A percentile compares a stretch with the other conserved stretches of the same genome.
phyloP scores from a whole-genome alignment of 2,888 invertebrate species.

The Oxytorus armatus region DNA sequence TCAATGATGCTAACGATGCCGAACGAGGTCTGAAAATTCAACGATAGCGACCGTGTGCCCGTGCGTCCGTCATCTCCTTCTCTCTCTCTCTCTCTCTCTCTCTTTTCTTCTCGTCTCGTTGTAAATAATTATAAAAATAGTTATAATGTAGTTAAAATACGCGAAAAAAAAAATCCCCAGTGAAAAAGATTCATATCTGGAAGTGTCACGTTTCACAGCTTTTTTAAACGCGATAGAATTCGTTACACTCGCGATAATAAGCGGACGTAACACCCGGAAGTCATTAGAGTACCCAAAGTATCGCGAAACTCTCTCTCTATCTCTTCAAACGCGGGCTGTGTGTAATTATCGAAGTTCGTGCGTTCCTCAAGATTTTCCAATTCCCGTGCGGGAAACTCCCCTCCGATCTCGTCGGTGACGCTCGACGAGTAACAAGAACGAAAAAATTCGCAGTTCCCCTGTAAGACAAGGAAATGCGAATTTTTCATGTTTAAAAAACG shows the following conservation, averaged over 20 bases:
- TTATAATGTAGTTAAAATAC: conserved; percentile 12
- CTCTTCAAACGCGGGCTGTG: conserved; percentile 26
- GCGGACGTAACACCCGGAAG: conserved; percentile 6
- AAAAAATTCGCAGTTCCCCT: too few species aligned
- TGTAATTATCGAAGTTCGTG: conserved; percentile 50
- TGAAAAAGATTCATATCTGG: background rate
- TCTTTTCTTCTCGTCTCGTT: conserved; percentile 35
- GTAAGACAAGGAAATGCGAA: conserved; percentile 22
- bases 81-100: background rate
- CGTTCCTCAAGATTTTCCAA: too few species aligned
- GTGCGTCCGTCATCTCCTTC: background rate
- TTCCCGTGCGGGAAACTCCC: too few species aligned
- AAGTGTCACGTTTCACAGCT: conserved; percentile 3
- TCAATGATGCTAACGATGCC: conserved; percentile 95
- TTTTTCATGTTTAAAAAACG: conserved; percentile 34
- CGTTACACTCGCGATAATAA: conserved; percentile 25
- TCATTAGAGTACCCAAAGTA: conserved; percentile 52
- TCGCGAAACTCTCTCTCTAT: conserved; percentile 17
- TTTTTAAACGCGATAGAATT: background rate
- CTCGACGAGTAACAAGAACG: too few species aligned
- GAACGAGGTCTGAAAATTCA: conserved; percentile 88
- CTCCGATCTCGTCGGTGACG: too few species aligned
- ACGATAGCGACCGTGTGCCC: background rate
- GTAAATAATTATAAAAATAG: conserved; percentile 58
- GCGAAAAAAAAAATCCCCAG: background rate